These are phyloP conservation scores for Lutjanus campechanus DNA, from an alignment of 2,797 vertebrate genomes.

Conservation along the genomic window DNA sequence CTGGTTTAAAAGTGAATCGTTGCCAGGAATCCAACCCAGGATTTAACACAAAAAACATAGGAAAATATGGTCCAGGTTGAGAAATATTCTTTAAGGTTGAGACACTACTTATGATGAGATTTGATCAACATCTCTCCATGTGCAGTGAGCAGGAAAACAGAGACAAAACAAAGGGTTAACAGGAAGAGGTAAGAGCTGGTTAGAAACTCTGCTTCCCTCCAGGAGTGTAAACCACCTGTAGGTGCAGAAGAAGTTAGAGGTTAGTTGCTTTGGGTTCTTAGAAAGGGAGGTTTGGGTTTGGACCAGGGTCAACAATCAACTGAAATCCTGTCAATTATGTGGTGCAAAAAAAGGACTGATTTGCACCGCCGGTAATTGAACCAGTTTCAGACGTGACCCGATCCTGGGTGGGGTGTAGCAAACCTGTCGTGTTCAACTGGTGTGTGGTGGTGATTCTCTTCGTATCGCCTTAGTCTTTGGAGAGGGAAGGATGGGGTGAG, in stretches of 20 bases:
- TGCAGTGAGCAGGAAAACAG: slow-evolving; percentile 52
- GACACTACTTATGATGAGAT: background rate
- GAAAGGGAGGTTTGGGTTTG: slow-evolving; percentile 15
- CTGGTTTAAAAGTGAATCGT: too few relatives aligned
- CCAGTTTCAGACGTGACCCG: slow-evolving; percentile 47
- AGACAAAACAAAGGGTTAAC: slow-evolving; percentile 22
- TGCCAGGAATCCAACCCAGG: too few relatives aligned
- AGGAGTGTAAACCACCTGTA: slow-evolving; percentile 55
- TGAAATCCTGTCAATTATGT: slow-evolving; percentile 42
- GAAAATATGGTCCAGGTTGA: too few relatives aligned
- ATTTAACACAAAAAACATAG: too few relatives aligned
- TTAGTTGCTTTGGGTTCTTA: slow-evolving; percentile 35
- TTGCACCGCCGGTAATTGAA: slow-evolving; percentile 18
- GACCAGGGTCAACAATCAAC: slow-evolving; percentile 26
- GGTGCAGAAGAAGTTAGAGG: slow-evolving; percentile 51
- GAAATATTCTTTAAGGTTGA: background rate
- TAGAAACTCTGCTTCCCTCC: slow-evolving; percentile 38
- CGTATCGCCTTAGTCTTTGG: slow-evolving; percentile 93
- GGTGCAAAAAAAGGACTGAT: background rate
- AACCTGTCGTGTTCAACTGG: slow-evolving; percentile 92
- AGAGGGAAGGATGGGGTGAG: slow-evolving; percentile 78
- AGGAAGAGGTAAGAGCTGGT: slow-evolving; percentile 20
- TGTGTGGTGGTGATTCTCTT: slow-evolving; percentile 88
- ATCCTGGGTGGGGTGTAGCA: slow-evolving; percentile 74
- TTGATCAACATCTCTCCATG: slow-evolving; percentile 44